Conservation (phyloP, 2,888 invertebrate genomes). For the Drosophila lacicola region DNA sequence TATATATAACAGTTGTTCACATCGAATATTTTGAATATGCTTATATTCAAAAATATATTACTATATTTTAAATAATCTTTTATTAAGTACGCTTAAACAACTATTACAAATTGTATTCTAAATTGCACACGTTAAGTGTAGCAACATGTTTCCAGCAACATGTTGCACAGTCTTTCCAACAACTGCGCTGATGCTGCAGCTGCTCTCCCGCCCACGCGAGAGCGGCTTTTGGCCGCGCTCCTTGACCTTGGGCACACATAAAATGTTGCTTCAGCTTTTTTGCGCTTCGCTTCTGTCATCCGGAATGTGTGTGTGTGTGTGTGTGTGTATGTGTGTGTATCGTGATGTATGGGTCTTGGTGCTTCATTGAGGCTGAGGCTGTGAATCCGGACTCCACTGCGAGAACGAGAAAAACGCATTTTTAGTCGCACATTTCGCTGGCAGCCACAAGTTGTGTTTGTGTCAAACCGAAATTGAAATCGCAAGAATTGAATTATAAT, state of each 20-base stretch:
- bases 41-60: too few relatives aligned
- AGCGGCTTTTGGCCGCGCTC: slow-evolving; percentile 52
- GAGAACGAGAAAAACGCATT: slow-evolving; percentile 48
- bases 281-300: slow-evolving; percentile 25
- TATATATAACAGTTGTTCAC: too few relatives aligned
- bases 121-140: neutral
- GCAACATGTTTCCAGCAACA: slow-evolving; percentile 41
- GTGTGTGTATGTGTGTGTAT: slow-evolving; percentile 19
- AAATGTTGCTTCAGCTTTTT: slow-evolving; percentile 54
- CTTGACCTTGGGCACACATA: slow-evolving; percentile 74
- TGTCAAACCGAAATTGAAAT: slow-evolving; percentile 31
- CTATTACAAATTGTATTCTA: neutral
- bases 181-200: slow-evolving; percentile 43
- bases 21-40: too few relatives aligned
- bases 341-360: slow-evolving; percentile 6
- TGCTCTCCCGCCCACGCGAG: slow-evolving; percentile 52
- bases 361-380: slow-evolving; percentile 28
- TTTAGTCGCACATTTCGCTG: slow-evolving; percentile 58
- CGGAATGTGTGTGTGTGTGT: slow-evolving; percentile 8
- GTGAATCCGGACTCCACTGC: slow-evolving; percentile 38
- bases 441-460: slow-evolving; percentile 71
- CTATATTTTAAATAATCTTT: neutral
- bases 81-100: neutral
- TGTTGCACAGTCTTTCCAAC: slow-evolving; percentile 17
- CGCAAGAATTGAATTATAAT: slow-evolving; percentile 21